Conservation (phyloP, 2,888 invertebrate species). For the Epinotia ramella region DNA sequence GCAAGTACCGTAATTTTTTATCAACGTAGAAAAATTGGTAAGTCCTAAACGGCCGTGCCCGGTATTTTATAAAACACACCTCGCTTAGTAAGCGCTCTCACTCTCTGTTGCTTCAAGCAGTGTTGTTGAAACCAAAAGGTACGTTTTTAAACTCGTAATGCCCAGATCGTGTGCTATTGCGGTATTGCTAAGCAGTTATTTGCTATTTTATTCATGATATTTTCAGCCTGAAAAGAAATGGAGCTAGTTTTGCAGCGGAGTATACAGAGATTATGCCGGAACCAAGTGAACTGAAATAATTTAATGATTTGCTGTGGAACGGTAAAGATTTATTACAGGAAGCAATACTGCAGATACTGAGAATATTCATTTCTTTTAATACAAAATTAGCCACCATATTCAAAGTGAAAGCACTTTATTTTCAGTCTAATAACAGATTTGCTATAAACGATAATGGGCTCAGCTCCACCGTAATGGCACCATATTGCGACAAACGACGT, state of each 20-base stretch:
- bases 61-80: conserved; percentile 5
- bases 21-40: conserved; percentile 2
- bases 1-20: neutral
- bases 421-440: conserved; percentile 22
- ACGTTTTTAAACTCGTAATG: neutral
- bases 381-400: neutral
- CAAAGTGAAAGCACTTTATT: neutral
- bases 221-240: conserved; percentile 14
- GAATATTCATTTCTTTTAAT: neutral
- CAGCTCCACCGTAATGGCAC: neutral
- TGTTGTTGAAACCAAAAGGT: neutral
- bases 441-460: conserved; percentile 10
- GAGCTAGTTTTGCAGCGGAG: neutral
- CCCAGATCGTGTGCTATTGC: neutral
- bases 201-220: conserved; percentile 23
- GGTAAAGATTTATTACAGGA: neutral
- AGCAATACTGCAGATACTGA: neutral
- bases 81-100: conserved; percentile 4
- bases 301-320: conserved; percentile 1
- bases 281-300: neutral
- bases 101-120: neutral
- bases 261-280: neutral
- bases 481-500: conserved; percentile 31
- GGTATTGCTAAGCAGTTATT: neutral
- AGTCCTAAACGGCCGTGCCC: neutral